Evolutionary conservation across 2,797 vertebrate species (phyloP).

Genomic region (Coilia nasus): DNA sequence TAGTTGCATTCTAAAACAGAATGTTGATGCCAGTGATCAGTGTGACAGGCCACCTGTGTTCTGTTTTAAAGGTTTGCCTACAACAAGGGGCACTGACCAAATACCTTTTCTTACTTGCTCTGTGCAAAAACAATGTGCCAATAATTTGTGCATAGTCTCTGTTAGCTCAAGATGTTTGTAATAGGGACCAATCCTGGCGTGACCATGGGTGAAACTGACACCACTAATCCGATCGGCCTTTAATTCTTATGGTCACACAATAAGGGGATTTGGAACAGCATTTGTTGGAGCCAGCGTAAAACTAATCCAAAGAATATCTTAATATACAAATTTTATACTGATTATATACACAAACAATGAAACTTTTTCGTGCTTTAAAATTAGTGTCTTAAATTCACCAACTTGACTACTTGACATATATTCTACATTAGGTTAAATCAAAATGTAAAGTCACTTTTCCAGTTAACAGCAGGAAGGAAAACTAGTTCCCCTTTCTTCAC

Average conservation of each 20-base stretch:
- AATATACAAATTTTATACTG: no score
- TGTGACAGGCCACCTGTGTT: neutral
- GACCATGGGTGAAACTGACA: constrained; percentile 17
- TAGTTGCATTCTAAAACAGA: no score
- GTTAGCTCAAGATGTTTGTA: neutral
- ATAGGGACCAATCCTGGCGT: constrained; percentile 1
- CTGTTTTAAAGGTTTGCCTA: neutral
- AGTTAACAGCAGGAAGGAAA: neutral
- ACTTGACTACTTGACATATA: neutral
- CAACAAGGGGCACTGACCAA: neutral
- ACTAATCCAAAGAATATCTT: neutral
- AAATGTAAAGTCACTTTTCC: neutral
- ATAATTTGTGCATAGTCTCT: neutral
- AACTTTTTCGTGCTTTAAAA: neutral
- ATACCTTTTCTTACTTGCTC: neutral
- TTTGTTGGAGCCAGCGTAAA: neutral
- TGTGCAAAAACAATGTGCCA: neutral
- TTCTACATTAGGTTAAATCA: neutral
- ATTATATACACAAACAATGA: neutral
- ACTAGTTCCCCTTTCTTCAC: neutral
- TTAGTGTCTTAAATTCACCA: neutral
- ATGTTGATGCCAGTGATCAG: neutral
- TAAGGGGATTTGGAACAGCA: constrained; percentile 8
- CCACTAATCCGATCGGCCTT: constrained; percentile 12
- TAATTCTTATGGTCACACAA: constrained; percentile 18